These are phyloP conservation scores for Rattus norvegicus DNA, from an alignment of 2,113 vertebrate species.

Conservation along the genomic window DNA sequence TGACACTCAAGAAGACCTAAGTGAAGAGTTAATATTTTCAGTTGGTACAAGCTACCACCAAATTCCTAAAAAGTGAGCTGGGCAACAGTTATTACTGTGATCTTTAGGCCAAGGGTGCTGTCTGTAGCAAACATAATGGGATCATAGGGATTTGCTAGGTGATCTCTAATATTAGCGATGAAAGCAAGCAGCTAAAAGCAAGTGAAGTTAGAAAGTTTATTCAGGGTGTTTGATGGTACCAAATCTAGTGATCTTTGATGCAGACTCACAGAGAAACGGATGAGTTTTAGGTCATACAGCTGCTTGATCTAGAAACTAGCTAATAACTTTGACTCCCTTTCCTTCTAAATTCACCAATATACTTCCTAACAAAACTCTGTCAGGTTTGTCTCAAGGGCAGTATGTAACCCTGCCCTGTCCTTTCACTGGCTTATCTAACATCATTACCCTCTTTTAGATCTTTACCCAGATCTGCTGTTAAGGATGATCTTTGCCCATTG, in stretches of 20 bases:
- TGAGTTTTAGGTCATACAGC: background rate
- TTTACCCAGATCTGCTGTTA: constrained; percentile 3
- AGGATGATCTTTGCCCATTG: background rate
- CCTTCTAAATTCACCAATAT: background rate
- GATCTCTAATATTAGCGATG: background rate
- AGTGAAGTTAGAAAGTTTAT: constrained; percentile 18
- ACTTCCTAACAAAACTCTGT: background rate
- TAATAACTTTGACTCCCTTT: background rate
- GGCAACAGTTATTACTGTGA: background rate
- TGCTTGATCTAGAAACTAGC: background rate
- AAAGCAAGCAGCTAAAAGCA: constrained; percentile 6
- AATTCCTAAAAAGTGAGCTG: background rate
- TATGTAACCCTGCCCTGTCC: background rate
- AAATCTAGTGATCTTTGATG: background rate
- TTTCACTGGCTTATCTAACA: background rate
- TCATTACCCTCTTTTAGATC: background rate
- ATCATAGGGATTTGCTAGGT: background rate
- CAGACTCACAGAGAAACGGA: background rate
- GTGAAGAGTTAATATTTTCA: background rate
- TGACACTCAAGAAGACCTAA: background rate
- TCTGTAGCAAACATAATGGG: background rate
- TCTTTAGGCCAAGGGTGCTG: background rate
- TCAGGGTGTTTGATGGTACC: background rate
- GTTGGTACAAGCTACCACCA: background rate
- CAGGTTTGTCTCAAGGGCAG: background rate